A percentile compares a stretch with the other conserved stretches of the same genome.
phyloP scores from a whole-genome alignment of 2,797 vertebrate genomes.

The Melanotaenia boesemani region DNA sequence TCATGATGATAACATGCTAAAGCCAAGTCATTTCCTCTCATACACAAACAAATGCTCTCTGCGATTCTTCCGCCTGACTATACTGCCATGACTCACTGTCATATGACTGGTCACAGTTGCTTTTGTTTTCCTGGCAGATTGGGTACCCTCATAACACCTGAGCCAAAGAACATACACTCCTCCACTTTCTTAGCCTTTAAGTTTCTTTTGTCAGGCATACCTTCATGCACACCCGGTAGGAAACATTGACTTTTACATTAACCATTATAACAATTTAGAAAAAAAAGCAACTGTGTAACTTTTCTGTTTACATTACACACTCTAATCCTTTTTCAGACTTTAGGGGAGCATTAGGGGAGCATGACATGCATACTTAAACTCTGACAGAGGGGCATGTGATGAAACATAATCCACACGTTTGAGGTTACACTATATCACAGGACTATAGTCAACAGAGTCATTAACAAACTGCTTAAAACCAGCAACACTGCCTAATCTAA shows the following conservation, averaged over 20 bases:
- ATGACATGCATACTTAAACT: conserved; percentile 39
- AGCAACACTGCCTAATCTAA: not conserved
- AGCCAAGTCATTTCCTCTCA: conserved; percentile 16
- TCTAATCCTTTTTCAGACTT: conserved; percentile 53
- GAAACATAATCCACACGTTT: conserved; percentile 53
- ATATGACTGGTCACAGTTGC: conserved; percentile 56
- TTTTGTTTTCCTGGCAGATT: conserved; percentile 14
- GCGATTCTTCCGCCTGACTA: conserved; percentile 17
- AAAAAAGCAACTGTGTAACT: conserved; percentile 1
- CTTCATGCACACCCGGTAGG: too few species aligned
- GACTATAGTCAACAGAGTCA: conserved; percentile 41
- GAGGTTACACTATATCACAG: conserved; percentile 39
- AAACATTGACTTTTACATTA: too few species aligned
- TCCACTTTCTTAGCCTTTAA: not conserved
- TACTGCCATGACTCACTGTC: conserved; percentile 51
- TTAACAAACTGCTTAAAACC: not conserved
- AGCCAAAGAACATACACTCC: not conserved
- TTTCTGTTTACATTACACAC: conserved; percentile 49
- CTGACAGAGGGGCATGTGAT: conserved; percentile 43
- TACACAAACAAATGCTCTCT: conserved; percentile 31
- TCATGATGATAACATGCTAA: not conserved
- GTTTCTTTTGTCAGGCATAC: not conserved
- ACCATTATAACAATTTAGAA: not conserved
- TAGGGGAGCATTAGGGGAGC: conserved; percentile 41
- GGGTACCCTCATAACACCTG: conserved; percentile 1